Evolutionary conservation across 2,888 invertebrate species (phyloP), one percentile per base, ranked within the genome.

Genomic region (Melinaea marsaeus): DNA sequence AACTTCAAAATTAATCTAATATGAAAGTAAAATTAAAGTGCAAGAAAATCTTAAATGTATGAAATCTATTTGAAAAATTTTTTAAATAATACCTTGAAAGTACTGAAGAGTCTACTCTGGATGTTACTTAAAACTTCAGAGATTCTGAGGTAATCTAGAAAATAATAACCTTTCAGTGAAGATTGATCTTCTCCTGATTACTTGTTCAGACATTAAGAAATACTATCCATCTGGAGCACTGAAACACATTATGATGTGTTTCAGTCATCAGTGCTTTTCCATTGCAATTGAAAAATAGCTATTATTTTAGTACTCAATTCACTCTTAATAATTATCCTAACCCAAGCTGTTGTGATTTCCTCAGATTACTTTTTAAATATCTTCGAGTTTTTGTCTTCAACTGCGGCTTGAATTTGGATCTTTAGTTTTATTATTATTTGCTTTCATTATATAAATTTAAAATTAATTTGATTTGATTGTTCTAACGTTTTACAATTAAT

Each of bases 301-400:
- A 56, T 69, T 2, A 4, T 1, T 1, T 7, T 61, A 67, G 11
- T 54, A 13, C 32, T 6, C 4, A 55, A n/a, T 58, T 60, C 69
- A n/a, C 57, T 35, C 33, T 57, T 32, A 0, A 13, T 1, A 0
- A 7, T 5, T 22, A 66, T 69, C 71, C 73, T 70, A 71, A 68
- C 71, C 71, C 70, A 61, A 62, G 60, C 67, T 65, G 72, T 69
- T 72, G 73, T 73, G 72, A 74, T 74, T 74, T 65, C 71, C 71
- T 67, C 64, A 72, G 74, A 74, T 74, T 72, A 74, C 72, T 72
- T 72, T 73, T 72, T 74, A 74, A 74, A 72, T 72, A 72, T 69
- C 71, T 37, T 72, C 68, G 63, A 63, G 72, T 63, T 67, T 71
- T 74, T 71, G 72, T 74, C 72, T 71, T 63, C 69, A 57, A 45